Evolutionary conservation across 2,113 vertebrate species (phyloP), one percentile per base, ranked within the genome.

Genomic region (Vanacampus margaritifer): DNA sequence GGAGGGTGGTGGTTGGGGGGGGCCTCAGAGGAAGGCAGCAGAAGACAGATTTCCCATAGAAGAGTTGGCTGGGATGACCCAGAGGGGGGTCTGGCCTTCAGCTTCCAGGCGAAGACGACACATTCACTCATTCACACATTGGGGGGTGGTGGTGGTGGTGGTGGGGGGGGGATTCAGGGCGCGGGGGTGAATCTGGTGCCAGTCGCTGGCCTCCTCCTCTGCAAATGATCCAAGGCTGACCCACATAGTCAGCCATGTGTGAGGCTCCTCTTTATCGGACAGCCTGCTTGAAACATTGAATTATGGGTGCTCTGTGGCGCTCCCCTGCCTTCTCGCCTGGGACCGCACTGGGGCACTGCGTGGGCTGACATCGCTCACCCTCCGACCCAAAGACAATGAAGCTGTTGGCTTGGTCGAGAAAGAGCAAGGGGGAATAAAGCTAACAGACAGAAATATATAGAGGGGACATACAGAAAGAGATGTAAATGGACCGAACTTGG

Each of bases 191-290:
- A 64, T 88, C 86, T 90, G 87, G 86, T 90, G 89, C 87, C 85
- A 85, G 85, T 89, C 88, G 80, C 82, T 87, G 86, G 86, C 83
- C 89, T 86, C 87, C 75, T 82, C 84, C 67, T 83, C 87, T 79
- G 80, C 86, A 86, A 91, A 65, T 86, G 82, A 75, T 75, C 84
- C 79, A 82, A 90, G 89, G 68, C 87, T 93, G 89, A 89, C 91
- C 91, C 90, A 88, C 87, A 92, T 92, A 90, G 45, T 76, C 90
- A 90, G 75, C 89, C 84, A 64, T 76, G 80, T 91, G 84, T 93
- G 91, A 92, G 91, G 87, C 88, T 80, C 86, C 80, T 80, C 87
- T 88, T 90, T 88, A 86, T 87, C 73, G 85, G 14, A 14, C 73
- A 82, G 78, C 82, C 78, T 79, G 75, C 79, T 88, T 70, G 83